Base-by-base conservation (phyloP, 92 coral and sea anemone genomes). In the Actinernus sp. region DNA sequence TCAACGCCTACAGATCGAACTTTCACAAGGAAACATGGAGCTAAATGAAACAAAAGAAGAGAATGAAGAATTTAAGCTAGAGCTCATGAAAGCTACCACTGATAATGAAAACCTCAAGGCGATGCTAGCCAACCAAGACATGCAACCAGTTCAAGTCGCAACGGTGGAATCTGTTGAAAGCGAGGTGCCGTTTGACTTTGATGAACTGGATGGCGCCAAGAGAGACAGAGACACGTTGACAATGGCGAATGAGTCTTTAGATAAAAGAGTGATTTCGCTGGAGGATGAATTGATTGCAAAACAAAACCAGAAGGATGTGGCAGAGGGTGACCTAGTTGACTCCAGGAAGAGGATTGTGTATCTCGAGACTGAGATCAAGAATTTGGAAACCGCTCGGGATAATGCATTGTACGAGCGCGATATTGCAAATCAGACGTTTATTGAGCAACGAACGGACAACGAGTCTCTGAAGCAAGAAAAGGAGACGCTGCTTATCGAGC, bases 191-290 rank as follows among this genome's bases (percentile, higher is more conserved):
- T 85, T 85, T 23, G 86, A 85, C 26, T 77, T 61, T 45, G 97
- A 90, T 46, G 97, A 90, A n/a, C 76, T 86, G 13, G 97, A 90
- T 43, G 89, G 89, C 16, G 73, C 90, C 9, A 81, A 75, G 45
- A 79, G 92, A 45, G 97, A 90, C 40, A 71, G 81, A 26, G 97
- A 90, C 49, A 67, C 63, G 46, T 63, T 86, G 37, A 52, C 76
- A 59, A 53, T 75, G 23, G 97, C 86, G 59, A 56, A 81, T 52
- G 82, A 76, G 5, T 70, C 85, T 1, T 66, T 51, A 24, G 80
- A 81, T 26, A 74, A 68, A 36, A 79, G 88, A 55, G 39, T 86
- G 2, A 69, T 45, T 21, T 48, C 61, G 16, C 75, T 90, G 28
- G 86, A 81, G 14, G 64, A 72, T 2, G 88, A 83, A 26, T 67